Conservation (phyloP, 2,888 invertebrate genomes). For the Cotesia congregata region DNA sequence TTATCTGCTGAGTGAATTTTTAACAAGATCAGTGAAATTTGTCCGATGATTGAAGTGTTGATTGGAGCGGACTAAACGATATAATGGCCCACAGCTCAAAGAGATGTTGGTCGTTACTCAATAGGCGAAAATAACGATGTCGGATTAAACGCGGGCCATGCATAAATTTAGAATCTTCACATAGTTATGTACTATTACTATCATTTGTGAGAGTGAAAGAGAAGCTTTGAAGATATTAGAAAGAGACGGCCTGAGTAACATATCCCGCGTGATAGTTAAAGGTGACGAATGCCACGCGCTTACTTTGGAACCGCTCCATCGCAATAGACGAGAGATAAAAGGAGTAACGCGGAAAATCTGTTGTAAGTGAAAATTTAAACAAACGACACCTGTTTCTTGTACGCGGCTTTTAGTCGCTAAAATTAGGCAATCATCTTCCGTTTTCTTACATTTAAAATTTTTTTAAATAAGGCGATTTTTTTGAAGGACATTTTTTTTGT, state of each 20-base stretch:
- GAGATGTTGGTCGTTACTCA: neutral
- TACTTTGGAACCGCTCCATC: slow-evolving; percentile 50
- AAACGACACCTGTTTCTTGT: neutral
- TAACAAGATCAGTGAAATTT: no score
- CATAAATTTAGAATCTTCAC: slow-evolving; percentile 47
- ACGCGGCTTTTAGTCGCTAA: neutral
- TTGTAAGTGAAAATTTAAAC: neutral
- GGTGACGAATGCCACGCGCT: slow-evolving; percentile 48
- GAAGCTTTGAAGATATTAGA: neutral
- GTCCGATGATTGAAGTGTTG: no score
- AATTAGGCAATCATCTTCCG: neutral
- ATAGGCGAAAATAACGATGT: slow-evolving; percentile 33
- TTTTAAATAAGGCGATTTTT: no score
- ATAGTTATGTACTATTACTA: neutral
- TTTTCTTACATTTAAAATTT: neutral
- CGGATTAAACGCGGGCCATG: slow-evolving; percentile 35
- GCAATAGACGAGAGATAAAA: slow-evolving; percentile 4
- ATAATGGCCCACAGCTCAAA: no score
- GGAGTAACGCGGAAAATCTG: neutral
- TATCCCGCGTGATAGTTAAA: slow-evolving; percentile 43
- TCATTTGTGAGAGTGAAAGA: slow-evolving; percentile 22
- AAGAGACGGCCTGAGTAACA: neutral
- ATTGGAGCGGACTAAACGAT: no score
- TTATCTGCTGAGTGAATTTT: no score
- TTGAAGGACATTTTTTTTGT: no score